Base-by-base conservation (phyloP, 2,113 vertebrate genomes). In the Percopsis transmontana region DNA sequence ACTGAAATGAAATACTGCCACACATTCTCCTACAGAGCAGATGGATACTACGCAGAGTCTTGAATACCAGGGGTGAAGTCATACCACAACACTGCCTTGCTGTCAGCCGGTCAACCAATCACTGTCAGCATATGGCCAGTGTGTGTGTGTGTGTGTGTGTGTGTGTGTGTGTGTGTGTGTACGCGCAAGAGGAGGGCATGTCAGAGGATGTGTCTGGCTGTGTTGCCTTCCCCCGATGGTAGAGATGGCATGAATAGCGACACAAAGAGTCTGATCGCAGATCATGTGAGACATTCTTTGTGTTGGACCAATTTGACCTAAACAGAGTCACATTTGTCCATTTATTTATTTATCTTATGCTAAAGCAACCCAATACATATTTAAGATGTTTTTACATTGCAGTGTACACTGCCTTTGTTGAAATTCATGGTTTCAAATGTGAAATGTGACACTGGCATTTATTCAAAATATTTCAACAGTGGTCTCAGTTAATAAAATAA, bases 121-220 rank as follows among this genome's bases (percentile, higher is more conserved):
- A n/a, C 27, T 68, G 40, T 63, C 44, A 52, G 47, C 77, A 77
- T 77, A 74, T 82, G 71, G 70, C 23, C 15, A 14, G 45, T 48
- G 45, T 16, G 45, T 48, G 45, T 48, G 45, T 48, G 45, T 48
- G 45, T 48, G 45, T 48, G 24, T 33, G 45, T 48, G 45, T 48
- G 45, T 48, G 45, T 48, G 45, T 48, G 24, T 33, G 42, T 45
- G 42, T 45, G 42, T 21, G 10, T 20, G 20, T 53, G 48, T 45
- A 6, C 61, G 61, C 70, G 66, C 2, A 33, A 40, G 21, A 19
- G 50, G 18, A n/a, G n/a, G n/a, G n/a, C n/a, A n/a, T n/a, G n/a
- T n/a, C n/a, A n/a, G n/a, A n/a, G 42, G 11, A 16, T 45, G 42
- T 45, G 15, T 16, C 11, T 33, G 27, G 27, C 27, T 33, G 4